Conservation (phyloP, 1,140 invertebrate species). For the Zelostemma sp. region DNA sequence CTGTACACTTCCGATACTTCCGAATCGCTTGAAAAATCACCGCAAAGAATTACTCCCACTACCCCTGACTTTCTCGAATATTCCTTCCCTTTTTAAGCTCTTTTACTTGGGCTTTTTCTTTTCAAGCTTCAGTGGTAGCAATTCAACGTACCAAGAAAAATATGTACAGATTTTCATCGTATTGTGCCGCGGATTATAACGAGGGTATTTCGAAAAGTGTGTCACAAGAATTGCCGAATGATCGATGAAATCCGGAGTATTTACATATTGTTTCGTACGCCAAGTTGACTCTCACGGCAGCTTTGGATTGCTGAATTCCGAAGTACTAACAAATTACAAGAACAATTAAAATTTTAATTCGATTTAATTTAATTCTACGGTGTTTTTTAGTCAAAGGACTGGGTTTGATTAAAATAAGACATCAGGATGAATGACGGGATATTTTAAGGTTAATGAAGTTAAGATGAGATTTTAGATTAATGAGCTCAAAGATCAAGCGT, state of each 20-base stretch:
- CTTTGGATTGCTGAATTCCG: no score
- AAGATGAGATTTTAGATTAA: no score
- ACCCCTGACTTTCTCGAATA: conserved; percentile 26
- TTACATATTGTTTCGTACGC: not conserved
- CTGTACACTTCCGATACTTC: conserved; percentile 40
- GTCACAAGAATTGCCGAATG: not conserved
- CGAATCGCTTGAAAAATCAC: conserved; percentile 44
- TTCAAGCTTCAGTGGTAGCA: conserved; percentile 18
- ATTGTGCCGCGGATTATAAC: not conserved
- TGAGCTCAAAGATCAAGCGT: no score
- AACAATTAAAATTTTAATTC: conserved; percentile 3
- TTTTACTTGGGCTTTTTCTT: conserved; percentile 9
- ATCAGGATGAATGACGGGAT: no score
- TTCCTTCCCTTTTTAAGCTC: conserved; percentile 14
- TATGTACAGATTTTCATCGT: conserved; percentile 13
- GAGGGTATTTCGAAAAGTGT: not conserved
- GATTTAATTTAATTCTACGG: not conserved
- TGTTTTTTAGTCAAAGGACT: not conserved
- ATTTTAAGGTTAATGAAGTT: no score
- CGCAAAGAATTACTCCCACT: conserved; percentile 26
- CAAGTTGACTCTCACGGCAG: no score
- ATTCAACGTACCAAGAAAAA: conserved; percentile 22
- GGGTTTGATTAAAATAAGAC: no score
- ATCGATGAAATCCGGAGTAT: not conserved
- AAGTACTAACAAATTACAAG: conserved; percentile 15